Percentiles rank a stretch among this genome's conserved stretches.
These are phyloP conservation scores for Globicephala melas DNA, from an alignment of 2,113 vertebrate species.

Conservation along the genomic window DNA sequence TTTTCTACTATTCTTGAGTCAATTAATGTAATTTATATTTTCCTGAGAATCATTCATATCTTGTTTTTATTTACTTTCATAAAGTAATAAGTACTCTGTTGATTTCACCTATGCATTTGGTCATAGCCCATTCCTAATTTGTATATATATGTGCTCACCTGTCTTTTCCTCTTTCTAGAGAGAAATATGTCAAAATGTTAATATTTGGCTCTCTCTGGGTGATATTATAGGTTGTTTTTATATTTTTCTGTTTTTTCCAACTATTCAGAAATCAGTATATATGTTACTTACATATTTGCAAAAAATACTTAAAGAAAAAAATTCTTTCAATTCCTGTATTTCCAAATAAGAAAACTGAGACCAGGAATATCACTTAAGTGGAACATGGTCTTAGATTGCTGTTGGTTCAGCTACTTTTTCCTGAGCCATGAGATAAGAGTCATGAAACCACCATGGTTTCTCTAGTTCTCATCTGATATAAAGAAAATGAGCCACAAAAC, in stretches of 20 bases:
- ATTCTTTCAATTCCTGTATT: background rate
- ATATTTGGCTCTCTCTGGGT: background rate
- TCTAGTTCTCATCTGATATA: background rate
- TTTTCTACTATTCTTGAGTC: constrained; percentile 3
- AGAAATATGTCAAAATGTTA: constrained; percentile 19
- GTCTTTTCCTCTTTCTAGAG: background rate
- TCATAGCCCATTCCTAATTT: background rate
- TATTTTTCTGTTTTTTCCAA: background rate
- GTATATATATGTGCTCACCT: background rate
- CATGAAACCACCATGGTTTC: background rate
- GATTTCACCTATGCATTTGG: background rate
- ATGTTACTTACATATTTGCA: background rate
- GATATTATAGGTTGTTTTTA: background rate
- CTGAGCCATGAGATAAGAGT: background rate
- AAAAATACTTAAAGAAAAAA: background rate
- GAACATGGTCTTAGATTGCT: background rate
- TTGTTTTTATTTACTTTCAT: constrained; percentile 22
- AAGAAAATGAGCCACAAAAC: background rate
- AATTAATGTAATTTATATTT: background rate
- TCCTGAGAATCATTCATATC: background rate
- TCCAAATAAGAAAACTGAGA: background rate
- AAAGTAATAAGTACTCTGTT: background rate
- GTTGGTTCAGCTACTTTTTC: background rate
- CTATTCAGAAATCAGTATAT: background rate
- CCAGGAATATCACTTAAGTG: background rate